phyloP scores from a whole-genome alignment of 2,888 invertebrate genomes.

The Herminia tarsipennalis region DNA sequence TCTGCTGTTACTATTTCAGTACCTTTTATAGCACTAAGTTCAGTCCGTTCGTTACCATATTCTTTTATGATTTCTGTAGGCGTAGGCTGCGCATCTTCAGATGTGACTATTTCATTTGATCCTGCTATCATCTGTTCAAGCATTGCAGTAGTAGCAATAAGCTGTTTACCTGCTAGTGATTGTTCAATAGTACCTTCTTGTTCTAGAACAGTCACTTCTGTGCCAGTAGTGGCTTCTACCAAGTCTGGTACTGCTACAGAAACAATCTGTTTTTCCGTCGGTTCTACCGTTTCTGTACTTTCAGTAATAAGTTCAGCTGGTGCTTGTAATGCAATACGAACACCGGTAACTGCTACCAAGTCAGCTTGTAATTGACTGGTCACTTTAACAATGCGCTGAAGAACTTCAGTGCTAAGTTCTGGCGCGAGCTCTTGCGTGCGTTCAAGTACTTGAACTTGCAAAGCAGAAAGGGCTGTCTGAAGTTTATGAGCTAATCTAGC shows the following conservation, averaged over 20 bases:
- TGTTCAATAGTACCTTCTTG: conserved; percentile 16
- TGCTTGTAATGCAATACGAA: conserved; percentile 46
- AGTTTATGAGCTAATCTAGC: conserved; percentile 55
- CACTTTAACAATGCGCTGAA: conserved; percentile 55
- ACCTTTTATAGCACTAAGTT: conserved; percentile 8
- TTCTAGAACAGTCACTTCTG: conserved; percentile 22
- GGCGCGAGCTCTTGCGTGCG: conserved; percentile 53
- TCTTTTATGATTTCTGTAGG: not conserved
- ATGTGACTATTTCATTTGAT: conserved; percentile 11
- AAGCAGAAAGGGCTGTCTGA: conserved; percentile 54
- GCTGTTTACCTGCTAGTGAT: conserved; percentile 3
- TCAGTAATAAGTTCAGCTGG: conserved; percentile 29
- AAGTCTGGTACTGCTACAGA: conserved; percentile 11
- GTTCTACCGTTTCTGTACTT: conserved; percentile 11
- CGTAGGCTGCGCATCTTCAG: conserved; percentile 4
- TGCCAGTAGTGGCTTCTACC: conserved; percentile 7
- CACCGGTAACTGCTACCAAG: conserved; percentile 54
- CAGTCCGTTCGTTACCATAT: not conserved
- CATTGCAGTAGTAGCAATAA: conserved; percentile 16
- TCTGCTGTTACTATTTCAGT: conserved; percentile 10
- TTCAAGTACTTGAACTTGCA: conserved; percentile 60
- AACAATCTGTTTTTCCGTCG: conserved; percentile 4
- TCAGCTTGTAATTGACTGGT: conserved; percentile 63
- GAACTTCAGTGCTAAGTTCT: conserved; percentile 43
- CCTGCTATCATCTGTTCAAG: conserved; percentile 18